These are phyloP conservation scores for Pantherophis vulpinus DNA, from an alignment of 2,797 vertebrate genomes.

Conservation along the genomic window DNA sequence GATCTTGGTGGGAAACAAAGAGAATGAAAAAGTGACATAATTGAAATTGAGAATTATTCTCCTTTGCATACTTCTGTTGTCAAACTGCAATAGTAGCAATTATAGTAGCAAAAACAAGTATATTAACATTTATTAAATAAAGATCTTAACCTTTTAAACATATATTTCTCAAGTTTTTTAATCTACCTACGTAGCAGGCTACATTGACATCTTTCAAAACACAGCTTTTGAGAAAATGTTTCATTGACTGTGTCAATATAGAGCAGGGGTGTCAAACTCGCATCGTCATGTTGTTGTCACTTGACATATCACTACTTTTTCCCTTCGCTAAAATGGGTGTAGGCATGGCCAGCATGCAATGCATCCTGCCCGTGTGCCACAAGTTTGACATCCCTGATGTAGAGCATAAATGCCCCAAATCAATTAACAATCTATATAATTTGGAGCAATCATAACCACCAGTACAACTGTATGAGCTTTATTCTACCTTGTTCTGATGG, in stretches of 20 bases:
- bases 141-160: neutral
- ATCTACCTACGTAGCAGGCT: neutral
- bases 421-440: neutral
- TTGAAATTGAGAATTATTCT: constrained; percentile 9
- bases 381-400: too few relatives aligned
- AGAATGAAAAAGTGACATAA: neutral
- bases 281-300: too few relatives aligned
- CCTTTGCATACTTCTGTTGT: neutral
- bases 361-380: too few relatives aligned
- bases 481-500: neutral
- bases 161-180: neutral
- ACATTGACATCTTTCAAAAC: neutral
- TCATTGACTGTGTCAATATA: neutral
- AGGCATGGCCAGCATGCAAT: too few relatives aligned
- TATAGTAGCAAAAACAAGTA: neutral
- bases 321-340: too few relatives aligned
- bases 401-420: neutral
- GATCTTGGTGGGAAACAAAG: constrained; percentile 27
- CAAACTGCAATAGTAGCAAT: neutral
- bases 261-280: too few relatives aligned
- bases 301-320: too few relatives aligned
- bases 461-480: neutral
- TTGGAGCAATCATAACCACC: neutral
- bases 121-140: neutral
- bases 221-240: neutral